A percentile compares a stretch with the other conserved stretches of the same genome.
Conservation (phyloP, 2,797 vertebrate genomes). For the Melopsittacus undulatus region DNA sequence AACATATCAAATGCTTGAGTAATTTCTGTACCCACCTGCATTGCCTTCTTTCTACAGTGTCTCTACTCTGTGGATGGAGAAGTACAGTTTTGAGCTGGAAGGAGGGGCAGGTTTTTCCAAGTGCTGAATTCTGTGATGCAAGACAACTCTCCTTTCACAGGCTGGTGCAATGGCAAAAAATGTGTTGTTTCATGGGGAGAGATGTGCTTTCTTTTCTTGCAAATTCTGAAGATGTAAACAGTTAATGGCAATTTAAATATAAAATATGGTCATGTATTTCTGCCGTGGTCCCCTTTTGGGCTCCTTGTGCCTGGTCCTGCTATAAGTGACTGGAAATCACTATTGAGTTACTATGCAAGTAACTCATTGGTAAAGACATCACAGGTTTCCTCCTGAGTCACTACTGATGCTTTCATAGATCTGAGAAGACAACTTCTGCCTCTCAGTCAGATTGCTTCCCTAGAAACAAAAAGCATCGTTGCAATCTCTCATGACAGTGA, state of each 20-base stretch:
- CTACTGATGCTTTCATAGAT: neutral
- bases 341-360: neutral
- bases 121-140: neutral
- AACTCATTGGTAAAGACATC: neutral
- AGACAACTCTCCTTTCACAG: neutral
- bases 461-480: neutral
- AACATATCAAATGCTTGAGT: neutral
- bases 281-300: neutral
- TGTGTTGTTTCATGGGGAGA: neutral
- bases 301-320: neutral
- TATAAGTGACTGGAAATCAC: neutral
- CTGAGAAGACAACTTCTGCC: neutral
- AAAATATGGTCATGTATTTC: neutral
- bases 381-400: neutral
- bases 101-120: neutral
- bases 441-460: neutral
- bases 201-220: neutral
- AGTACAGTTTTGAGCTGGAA: neutral
- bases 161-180: neutral
- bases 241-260: neutral
- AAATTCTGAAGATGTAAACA: neutral
- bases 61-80: neutral
- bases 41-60: neutral
- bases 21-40: neutral
- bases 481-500: neutral